These are phyloP conservation scores for Channallabes apus DNA, from an alignment of 2,797 vertebrate genomes.

Conservation along the genomic window DNA sequence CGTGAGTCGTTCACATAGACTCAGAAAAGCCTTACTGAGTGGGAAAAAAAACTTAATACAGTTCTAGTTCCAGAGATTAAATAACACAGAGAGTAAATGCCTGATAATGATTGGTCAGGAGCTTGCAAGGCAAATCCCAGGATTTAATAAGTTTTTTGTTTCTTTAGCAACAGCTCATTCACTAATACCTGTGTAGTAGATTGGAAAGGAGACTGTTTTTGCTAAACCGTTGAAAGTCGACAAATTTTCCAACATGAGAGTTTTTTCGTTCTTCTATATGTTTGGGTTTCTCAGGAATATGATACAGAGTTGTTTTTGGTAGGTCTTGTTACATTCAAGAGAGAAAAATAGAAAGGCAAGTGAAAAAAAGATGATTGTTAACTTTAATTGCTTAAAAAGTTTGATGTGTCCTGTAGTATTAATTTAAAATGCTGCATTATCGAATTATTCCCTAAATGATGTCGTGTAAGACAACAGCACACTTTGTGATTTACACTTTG, in stretches of 20 bases:
- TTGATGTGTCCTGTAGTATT: background rate
- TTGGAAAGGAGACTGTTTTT: background rate
- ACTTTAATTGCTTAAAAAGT: background rate
- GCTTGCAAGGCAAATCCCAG: background rate
- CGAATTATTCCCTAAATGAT: background rate
- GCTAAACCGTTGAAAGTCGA: background rate
- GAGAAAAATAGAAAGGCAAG: background rate
- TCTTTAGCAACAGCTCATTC: background rate
- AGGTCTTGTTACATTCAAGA: background rate
- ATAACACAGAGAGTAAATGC: background rate
- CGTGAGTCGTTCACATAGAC: constrained; percentile 77
- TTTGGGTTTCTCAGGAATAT: background rate
- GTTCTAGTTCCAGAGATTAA: background rate
- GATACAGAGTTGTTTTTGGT: background rate
- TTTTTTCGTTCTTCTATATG: background rate
- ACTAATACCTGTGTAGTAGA: background rate
- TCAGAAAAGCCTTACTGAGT: background rate
- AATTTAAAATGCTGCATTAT: background rate
- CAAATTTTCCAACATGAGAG: background rate
- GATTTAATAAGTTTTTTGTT: background rate
- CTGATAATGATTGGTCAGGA: background rate
- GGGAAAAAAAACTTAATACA: background rate
- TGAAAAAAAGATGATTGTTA: background rate
- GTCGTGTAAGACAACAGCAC: background rate
- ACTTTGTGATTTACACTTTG: background rate